These are phyloP conservation scores for Fundulus diaphanus DNA, from an alignment of 2,797 vertebrate genomes.

Conservation along the genomic window DNA sequence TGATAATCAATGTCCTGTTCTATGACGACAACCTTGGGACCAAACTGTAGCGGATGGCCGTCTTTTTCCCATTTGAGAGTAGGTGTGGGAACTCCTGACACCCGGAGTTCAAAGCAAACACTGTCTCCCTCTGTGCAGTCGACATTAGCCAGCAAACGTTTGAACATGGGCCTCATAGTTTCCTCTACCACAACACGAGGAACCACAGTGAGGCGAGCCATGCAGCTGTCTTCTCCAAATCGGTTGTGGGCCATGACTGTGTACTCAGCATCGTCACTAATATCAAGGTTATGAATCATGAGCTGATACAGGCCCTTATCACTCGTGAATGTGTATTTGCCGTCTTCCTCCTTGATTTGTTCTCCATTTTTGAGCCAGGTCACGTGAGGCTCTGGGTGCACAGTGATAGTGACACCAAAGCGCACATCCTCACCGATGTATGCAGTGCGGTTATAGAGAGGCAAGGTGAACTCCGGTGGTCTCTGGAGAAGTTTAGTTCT, in stretches of 20 bases:
- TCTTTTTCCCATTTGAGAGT: constrained; percentile 96
- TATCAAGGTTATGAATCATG: constrained; percentile 89
- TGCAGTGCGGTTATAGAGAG: constrained; percentile 92
- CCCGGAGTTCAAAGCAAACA: constrained; percentile 92
- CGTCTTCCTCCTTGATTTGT: constrained; percentile 91
- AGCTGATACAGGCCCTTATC: constrained; percentile 99
- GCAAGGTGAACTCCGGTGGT: constrained; percentile 97
- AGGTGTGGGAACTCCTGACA: constrained; percentile 89
- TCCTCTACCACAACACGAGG: constrained; percentile 89
- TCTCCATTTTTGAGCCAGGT: constrained; percentile 97
- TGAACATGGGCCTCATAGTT: constrained; percentile 97
- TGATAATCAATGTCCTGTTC: constrained; percentile 92
- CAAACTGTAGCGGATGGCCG: constrained; percentile 87
- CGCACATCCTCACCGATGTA: constrained; percentile 96
- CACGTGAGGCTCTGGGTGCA: constrained; percentile 96
- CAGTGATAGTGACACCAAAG: constrained; percentile 97
- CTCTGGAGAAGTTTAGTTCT: constrained; percentile 89
- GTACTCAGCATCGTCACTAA: constrained; percentile 93
- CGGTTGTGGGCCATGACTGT: constrained; percentile 93
- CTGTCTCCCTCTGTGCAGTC: constrained; percentile 94
- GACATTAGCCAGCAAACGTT: constrained; percentile 92
- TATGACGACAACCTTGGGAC: constrained; percentile 90
- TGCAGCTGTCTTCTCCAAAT: constrained; percentile 97
- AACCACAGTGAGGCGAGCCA: constrained; percentile 91
- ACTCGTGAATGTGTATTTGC: constrained; percentile 93